Base-by-base conservation (phyloP, 2,113 vertebrate species). In the Abramis brama region DNA sequence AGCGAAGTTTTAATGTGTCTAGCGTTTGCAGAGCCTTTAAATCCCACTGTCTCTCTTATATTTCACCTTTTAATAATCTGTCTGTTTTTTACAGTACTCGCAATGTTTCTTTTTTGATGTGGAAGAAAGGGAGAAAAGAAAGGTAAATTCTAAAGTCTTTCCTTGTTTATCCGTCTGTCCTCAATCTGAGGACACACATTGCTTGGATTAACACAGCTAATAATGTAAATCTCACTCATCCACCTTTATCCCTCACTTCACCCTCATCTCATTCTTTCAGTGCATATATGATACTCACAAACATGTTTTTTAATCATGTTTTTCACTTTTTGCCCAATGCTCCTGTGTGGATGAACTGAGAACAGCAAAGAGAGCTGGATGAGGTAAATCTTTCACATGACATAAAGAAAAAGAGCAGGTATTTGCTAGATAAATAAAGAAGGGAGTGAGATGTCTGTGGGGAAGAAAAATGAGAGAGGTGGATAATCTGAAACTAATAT, bases 91-190 rank as follows among this genome's bases (percentile, higher is more conserved):
- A 19, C 91, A 95, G 94, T 62, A 93, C 83, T 91, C 94, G 9
- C 90, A 94, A 25, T 94, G 94, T 75, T 95, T 94, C 89, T 95
- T 94, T 79, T 94, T 91, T 82, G 90, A 91, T 64, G 79, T 91
- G 19, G 93, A 94, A 33, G 89, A 85, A 30, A 89, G 87, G 47
- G 92, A 95, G 6, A 88, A 88, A 73, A 92, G 87, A 86, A 94
- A 95, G 93, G 93, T 95, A 85, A 86, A 89, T n/a, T 39, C 6
- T n/a, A 27, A 71, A 39, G 30, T 52, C 19, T 85, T 1, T 57
- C 19, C 15, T 68, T 76, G 59, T 86, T 57, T 86, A 73, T 86
- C 27, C 76, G 8, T 59, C 78, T 82, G 83, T 57, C 79, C 84
- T 86, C 57, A 75, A 66, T 83, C 76, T 68, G 59, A 57, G 33